Conservation (phyloP, 2,797 vertebrate genomes). For the Amblyraja radiata region DNA sequence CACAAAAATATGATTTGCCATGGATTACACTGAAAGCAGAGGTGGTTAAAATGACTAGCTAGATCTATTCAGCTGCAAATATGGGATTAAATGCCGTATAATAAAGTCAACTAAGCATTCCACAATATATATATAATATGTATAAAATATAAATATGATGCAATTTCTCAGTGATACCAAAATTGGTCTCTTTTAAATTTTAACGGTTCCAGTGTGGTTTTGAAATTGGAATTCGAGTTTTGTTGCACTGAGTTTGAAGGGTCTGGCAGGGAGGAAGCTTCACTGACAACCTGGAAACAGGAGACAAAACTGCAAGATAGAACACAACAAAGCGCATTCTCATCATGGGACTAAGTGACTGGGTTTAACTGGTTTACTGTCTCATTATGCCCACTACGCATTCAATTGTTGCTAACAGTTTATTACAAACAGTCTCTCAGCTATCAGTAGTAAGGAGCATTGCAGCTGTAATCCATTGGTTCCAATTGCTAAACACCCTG, state of each 20-base stretch:
- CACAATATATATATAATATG: slow-evolving; percentile 30
- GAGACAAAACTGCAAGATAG: not conserved
- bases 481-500: not conserved
- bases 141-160: slow-evolving; percentile 8
- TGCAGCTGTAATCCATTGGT: not conserved
- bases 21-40: not conserved
- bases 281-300: not conserved
- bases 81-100: not conserved
- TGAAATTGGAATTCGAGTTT: not conserved
- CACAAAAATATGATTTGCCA: slow-evolving; percentile 28
- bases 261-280: not conserved
- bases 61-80: not conserved
- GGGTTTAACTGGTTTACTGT: not conserved
- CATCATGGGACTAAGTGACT: not conserved
- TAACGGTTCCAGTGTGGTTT: not conserved
- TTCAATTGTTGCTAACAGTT: not conserved
- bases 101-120: slow-evolving; percentile 24
- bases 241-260: not conserved
- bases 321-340: not conserved
- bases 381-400: not conserved
- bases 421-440: not conserved
- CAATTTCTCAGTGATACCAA: slow-evolving; percentile 7
- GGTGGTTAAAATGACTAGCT: not conserved
- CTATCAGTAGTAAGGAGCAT: too few species aligned
- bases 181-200: not conserved